phyloP scores from a whole-genome alignment of 2,113 vertebrate species.

The Azemiops feae region DNA sequence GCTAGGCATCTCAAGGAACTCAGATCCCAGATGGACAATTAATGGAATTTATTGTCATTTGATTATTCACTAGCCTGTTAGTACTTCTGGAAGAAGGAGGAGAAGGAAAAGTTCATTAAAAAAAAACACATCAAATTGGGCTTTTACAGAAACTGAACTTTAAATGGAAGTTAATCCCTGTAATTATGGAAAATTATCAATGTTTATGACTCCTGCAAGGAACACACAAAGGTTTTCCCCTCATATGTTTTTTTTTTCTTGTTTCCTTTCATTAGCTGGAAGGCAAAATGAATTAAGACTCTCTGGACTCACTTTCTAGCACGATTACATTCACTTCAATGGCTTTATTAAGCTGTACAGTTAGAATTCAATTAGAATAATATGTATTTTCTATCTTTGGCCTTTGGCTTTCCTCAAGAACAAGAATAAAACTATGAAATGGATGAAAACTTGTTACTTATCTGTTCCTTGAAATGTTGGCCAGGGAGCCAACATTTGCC shows the following conservation, averaged over 20 bases:
- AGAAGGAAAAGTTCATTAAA: constrained; percentile 15
- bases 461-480: constrained; percentile 13
- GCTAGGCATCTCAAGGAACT: neutral
- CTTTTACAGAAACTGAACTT: constrained; percentile 67
- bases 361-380: constrained; percentile 60
- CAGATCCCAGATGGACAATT: constrained; percentile 3
- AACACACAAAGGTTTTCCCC: constrained; percentile 29
- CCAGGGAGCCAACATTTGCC: neutral
- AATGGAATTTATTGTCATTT: constrained; percentile 35
- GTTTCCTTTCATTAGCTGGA: constrained; percentile 61
- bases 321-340: constrained; percentile 62
- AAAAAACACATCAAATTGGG: constrained; percentile 48
- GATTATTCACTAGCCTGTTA: constrained; percentile 44
- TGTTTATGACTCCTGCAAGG: constrained; percentile 68
- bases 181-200: constrained; percentile 71
- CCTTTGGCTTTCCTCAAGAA: constrained; percentile 53
- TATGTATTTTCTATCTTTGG: constrained; percentile 47
- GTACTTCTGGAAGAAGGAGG: constrained; percentile 43
- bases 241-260: neutral
- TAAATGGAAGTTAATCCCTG: constrained; percentile 72
- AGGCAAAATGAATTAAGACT: constrained; percentile 58
- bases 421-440: constrained; percentile 29
- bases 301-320: constrained; percentile 60
- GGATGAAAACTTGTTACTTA: neutral
- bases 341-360: constrained; percentile 61